Evolutionary conservation across 2,113 vertebrate genomes (phyloP).

Genomic region (Ceyx margarethae): DNA sequence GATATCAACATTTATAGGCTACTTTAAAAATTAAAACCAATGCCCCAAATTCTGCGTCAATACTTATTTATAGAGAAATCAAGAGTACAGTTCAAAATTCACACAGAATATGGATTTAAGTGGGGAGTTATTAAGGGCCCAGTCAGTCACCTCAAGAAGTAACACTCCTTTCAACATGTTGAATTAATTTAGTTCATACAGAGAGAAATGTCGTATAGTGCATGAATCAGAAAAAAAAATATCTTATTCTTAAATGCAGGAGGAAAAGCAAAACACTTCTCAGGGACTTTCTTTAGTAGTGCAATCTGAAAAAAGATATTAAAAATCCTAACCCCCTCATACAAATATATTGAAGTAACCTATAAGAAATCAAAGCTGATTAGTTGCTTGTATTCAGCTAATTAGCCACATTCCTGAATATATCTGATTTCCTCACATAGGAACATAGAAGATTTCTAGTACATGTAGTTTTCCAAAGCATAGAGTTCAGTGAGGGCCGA

Average conservation of each 20-base stretch:
- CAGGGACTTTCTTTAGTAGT: not conserved
- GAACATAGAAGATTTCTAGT: too few relatives aligned
- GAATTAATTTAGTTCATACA: not conserved
- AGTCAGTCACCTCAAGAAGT: not conserved
- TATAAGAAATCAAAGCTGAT: too few relatives aligned
- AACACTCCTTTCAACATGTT: not conserved
- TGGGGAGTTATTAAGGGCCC: not conserved
- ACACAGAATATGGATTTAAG: not conserved
- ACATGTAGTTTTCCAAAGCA: too few relatives aligned
- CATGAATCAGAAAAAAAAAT: not conserved
- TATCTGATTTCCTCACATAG: too few relatives aligned
- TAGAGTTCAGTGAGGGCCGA: too few relatives aligned
- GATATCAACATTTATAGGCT: not conserved
- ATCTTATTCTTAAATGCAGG: not conserved
- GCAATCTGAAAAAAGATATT: not conserved
- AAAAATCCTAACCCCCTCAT: too few relatives aligned
- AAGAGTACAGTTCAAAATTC: not conserved
- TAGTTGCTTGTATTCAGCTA: too few relatives aligned
- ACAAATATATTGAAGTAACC: too few relatives aligned
- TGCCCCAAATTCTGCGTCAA: not conserved
- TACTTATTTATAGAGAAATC: not conserved
- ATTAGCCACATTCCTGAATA: too few relatives aligned
- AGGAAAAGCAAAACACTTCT: not conserved
- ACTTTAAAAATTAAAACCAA: slow-evolving; percentile 30
- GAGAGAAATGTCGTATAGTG: not conserved